phyloP scores from a whole-genome alignment of 2,888 invertebrate species.

The Drosophila formosana region DNA sequence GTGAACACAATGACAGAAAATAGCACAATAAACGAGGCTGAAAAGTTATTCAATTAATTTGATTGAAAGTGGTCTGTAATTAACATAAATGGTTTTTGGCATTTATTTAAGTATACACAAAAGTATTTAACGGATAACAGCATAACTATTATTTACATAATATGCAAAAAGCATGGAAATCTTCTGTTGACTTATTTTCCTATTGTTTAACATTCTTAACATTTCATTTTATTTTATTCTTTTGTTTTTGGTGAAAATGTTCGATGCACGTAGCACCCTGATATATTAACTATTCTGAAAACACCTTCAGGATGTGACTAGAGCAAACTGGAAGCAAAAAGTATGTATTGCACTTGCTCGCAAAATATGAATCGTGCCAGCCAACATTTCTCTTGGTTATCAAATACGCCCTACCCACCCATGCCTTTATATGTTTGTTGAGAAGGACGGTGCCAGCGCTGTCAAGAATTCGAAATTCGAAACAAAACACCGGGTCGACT shows the following conservation, averaged over 20 bases:
- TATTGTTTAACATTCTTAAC: not conserved
- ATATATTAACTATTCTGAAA: conserved; percentile 42
- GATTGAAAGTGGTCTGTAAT: conserved; percentile 64
- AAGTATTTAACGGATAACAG: conserved; percentile 10
- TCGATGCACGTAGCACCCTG: conserved; percentile 25
- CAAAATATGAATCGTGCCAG: conserved; percentile 43
- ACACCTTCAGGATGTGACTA: conserved; percentile 32
- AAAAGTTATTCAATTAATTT: conserved; percentile 60
- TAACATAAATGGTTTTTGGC: conserved; percentile 44
- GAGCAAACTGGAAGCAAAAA: conserved; percentile 13
- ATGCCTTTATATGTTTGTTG: not conserved
- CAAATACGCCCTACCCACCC: conserved; percentile 1
- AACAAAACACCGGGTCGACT: conserved; percentile 13
- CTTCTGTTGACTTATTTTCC: not conserved
- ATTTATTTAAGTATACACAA: not conserved
- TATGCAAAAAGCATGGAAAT: no score
- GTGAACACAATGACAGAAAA: not conserved
- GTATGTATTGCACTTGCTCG: conserved; percentile 26
- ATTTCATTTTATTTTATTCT: not conserved
- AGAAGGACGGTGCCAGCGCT: conserved; percentile 1
- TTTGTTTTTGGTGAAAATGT: conserved; percentile 4
- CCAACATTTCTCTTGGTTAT: conserved; percentile 36
- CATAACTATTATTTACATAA: not conserved
- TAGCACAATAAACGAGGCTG: not conserved
- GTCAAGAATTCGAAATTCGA: conserved; percentile 46